Evolutionary conservation across 2,888 invertebrate genomes (phyloP).

Genomic region (Osedax fenrisi): DNA sequence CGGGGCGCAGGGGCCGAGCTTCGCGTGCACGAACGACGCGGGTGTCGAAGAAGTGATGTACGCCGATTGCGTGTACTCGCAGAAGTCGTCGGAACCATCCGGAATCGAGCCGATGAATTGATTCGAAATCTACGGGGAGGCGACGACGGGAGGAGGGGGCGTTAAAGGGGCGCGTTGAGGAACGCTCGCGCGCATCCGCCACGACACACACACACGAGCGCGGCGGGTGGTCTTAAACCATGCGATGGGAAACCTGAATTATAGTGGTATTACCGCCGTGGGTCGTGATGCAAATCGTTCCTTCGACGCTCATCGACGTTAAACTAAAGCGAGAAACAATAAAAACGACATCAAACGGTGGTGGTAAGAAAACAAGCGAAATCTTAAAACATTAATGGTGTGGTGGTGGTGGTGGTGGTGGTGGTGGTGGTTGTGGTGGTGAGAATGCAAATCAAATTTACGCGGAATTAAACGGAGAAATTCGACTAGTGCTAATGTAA

Average conservation of each 20-base stretch:
- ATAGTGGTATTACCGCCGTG: constrained; percentile 35
- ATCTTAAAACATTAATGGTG: not conserved
- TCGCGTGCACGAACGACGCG: not conserved
- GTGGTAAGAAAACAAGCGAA: not conserved
- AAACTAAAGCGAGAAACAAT: constrained; percentile 24
- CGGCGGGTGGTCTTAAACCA: too few species aligned
- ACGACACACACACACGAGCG: too few species aligned
- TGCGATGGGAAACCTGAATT: constrained; percentile 36
- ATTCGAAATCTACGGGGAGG: constrained; percentile 24
- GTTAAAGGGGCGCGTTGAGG: too few species aligned
- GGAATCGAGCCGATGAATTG: constrained; percentile 34
- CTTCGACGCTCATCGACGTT: constrained; percentile 36
- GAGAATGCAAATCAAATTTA: too few species aligned
- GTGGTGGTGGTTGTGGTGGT: too few species aligned
- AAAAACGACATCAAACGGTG: too few species aligned
- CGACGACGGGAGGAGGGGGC: not conserved
- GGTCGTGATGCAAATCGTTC: constrained; percentile 38
- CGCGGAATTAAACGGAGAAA: too few species aligned
- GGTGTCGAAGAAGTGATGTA: not conserved
- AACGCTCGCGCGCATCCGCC: too few species aligned
- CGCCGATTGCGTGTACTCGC: not conserved
- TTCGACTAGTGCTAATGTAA: too few species aligned
- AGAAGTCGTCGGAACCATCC: constrained; percentile 9
- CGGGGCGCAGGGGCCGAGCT: too few species aligned
- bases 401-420: too few species aligned